A percentile compares a stretch with the other conserved stretches of the same genome.
Conservation (phyloP, 2,888 invertebrate genomes). For the Nemurella pictetii region DNA sequence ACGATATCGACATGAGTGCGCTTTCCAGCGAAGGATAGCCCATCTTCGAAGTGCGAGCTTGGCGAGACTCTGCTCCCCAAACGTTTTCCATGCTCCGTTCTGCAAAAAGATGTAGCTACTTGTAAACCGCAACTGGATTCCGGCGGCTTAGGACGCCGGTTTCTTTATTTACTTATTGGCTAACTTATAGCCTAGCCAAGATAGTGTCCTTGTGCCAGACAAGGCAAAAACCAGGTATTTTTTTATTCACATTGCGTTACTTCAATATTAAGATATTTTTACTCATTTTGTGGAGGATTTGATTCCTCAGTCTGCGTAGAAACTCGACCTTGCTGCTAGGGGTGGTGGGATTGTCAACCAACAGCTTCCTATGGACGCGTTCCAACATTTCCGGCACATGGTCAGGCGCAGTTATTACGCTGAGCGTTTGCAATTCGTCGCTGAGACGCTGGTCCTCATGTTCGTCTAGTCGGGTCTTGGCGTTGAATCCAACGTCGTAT, state of each 20-base stretch:
- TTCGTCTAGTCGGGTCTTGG: not conserved
- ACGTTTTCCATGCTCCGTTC: conserved; percentile 45
- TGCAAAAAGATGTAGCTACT: conserved; percentile 36
- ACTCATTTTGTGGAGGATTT: conserved; percentile 69
- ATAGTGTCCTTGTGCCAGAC: too few relatives aligned
- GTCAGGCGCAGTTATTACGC: not conserved
- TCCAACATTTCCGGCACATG: conserved; percentile 46
- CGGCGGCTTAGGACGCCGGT: too few relatives aligned
- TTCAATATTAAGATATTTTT: conserved; percentile 48
- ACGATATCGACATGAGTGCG: conserved; percentile 79
- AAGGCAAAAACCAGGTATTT: too few relatives aligned
- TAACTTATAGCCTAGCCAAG: conserved; percentile 43
- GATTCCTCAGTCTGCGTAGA: conserved; percentile 61
- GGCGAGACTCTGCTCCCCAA: conserved; percentile 27
- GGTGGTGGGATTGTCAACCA: conserved; percentile 52
- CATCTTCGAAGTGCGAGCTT: conserved; percentile 48
- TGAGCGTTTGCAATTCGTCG: not conserved
- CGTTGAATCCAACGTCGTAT: not conserved
- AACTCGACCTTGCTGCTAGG: conserved; percentile 61
- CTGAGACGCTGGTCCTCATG: not conserved
- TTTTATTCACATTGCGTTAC: conserved; percentile 9
- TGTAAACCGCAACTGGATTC: conserved; percentile 34
- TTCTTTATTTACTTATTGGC: too few relatives aligned
- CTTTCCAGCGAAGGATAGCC: conserved; percentile 81
- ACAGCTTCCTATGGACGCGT: conserved; percentile 49